Evolutionary conservation across 2,797 vertebrate genomes (phyloP), one percentile per base, ranked within the genome.

Genomic region (Pelodytes ibericus): DNA sequence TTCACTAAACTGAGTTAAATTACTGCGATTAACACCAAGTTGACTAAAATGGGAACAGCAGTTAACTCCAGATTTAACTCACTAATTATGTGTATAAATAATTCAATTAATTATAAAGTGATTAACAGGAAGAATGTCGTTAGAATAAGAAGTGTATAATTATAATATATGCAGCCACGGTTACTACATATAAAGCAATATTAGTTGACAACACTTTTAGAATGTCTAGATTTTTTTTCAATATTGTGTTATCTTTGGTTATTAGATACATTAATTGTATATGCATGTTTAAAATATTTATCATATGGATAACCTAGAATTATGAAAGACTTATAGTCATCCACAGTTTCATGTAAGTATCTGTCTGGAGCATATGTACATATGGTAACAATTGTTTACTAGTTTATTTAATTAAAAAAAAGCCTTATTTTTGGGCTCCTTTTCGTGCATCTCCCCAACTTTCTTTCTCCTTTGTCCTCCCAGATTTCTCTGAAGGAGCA

Each of bases 61-160:
- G 66, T 76, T 76, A 70, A 63, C 47, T 76, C 59, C 41, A 76
- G 44, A 76, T 56, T 62, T 63, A 68, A 70, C 41, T 39, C 61
- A 56, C 66, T 76, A 76, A 76, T 76, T 76, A 70, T 70, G 70
- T 69, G 66, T 70, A 76, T 67, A 70, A 76, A 70, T 76, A 76
- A 76, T 70, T 69, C 26, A 60, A 60, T 76, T 76, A 70, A 76
- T 76, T 76, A 76, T 27, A 57, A 63, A 69, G 67, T 69, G 59
- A 75, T 75, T 75, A 75, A 69, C 41, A 53, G 44, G 74, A 69
- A 75, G 72, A 75, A 75, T 75, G 74, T 67, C 18, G 41, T 75
- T 60, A 61, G 58, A 26, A 68, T 57, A 75, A 59, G 41, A 68
- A 66, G 67, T 59, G 66, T 66, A 75, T 75, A 69, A 75, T 69